Percentiles rank a stretch among this genome's conserved stretches.
These are phyloP conservation scores for Microctonus aethiopoides DNA, from an alignment of 2,888 invertebrate species.

Conservation along the genomic window DNA sequence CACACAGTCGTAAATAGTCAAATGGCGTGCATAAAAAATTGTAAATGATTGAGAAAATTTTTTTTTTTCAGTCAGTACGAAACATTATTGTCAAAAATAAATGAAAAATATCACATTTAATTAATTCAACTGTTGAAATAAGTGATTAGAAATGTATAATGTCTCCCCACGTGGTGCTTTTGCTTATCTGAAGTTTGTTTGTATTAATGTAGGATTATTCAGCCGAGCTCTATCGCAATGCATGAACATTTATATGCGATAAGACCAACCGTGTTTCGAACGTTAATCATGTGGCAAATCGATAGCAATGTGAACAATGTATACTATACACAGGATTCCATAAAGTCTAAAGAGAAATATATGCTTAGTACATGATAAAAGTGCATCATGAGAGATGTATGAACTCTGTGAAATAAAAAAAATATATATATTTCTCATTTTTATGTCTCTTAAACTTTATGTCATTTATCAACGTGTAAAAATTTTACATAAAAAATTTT, in stretches of 20 bases:
- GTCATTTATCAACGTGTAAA: not conserved
- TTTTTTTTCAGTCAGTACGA: not conserved
- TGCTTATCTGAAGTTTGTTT: no score
- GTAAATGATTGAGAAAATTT: not conserved
- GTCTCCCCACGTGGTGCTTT: not conserved
- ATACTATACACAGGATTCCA: not conserved
- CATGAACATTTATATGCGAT: slow-evolving; percentile 13
- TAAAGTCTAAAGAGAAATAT: slow-evolving; percentile 14
- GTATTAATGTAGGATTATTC: no score
- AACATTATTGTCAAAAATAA: not conserved
- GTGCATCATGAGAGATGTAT: not conserved
- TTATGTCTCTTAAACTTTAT: not conserved
- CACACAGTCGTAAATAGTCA: not conserved
- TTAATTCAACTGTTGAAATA: not conserved
- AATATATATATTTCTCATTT: not conserved
- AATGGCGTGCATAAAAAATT: not conserved
- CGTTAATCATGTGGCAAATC: slow-evolving; percentile 33
- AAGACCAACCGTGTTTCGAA: slow-evolving; percentile 21
- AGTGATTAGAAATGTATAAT: not conserved
- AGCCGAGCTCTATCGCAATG: slow-evolving; percentile 6
- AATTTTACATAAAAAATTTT: not conserved
- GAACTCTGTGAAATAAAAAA: not conserved
- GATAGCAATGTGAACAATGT: slow-evolving; percentile 23
- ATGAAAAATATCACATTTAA: not conserved
- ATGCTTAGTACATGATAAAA: slow-evolving; percentile 13